Base-by-base conservation (phyloP, 2,113 vertebrate species). In the Apeltes quadracus region DNA sequence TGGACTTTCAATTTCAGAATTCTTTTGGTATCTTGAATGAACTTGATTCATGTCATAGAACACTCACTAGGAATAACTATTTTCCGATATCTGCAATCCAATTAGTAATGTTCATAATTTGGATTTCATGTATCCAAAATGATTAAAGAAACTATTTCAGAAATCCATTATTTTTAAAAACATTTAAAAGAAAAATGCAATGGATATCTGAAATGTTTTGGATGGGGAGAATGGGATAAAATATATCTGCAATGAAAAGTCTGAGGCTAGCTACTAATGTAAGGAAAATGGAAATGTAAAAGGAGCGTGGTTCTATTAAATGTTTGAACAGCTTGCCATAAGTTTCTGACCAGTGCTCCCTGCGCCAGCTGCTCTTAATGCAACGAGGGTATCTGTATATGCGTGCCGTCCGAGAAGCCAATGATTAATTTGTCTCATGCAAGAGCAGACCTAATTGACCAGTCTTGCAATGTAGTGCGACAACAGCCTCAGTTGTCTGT, bases 361-460 rank as follows among this genome's bases (percentile, higher is more conserved):
- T 32, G 29, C 29, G 5, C 54, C 82, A 81, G 58, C 80, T 87
- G 72, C 59, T 75, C 76, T 76, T 78, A 82, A 83, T 53, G 7
- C n/a, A 58, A 78, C 56, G 25, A 51, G 64, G 73, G 72, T 77
- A 78, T 65, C 38, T 82, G 41, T 50, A 59, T 69, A 29, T 78
- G 77, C 34, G 51, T 81, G 71, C n/a, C 1, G 46, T 66, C 65
- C 59, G 27, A 53, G 62, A 73, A 83, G 71, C 69, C 74, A 64
- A 39, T 89, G 76, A 86, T 89, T 71, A 85, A 85, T 82, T 70
- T 84, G 79, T 90, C 83, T 90, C 75, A 76, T 79, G 77, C 83
- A 88, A 83, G 63, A 90, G 69, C 48, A 53, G 75, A 84, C 84
- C 85, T 90, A 90, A 90, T 87, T 90, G 87, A 87, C 85, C 85